Evolutionary conservation across 2,888 invertebrate species (phyloP).

Genomic region (Drosophila monieri): DNA sequence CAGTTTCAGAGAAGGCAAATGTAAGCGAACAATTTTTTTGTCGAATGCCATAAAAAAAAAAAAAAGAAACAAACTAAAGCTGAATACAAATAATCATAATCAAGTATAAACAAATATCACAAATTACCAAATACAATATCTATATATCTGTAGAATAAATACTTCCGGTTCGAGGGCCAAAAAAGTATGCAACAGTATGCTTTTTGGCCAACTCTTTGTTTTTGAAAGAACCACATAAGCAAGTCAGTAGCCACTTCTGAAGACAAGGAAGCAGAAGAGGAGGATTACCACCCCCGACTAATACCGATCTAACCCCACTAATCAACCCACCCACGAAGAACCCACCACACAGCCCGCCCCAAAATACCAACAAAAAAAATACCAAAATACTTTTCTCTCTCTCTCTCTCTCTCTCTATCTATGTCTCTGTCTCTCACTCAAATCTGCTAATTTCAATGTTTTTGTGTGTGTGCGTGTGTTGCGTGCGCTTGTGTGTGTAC

Average conservation of each 20-base stretch:
- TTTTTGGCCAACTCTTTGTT: conserved; percentile 68
- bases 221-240: conserved; percentile 49
- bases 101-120: conserved; percentile 37
- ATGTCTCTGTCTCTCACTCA: conserved; percentile 19
- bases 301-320: conserved; percentile 38
- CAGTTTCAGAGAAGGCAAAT: conserved; percentile 45
- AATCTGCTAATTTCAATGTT: conserved; percentile 76
- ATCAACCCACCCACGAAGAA: conserved; percentile 36
- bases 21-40: conserved; percentile 56
- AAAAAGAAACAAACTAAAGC: conserved; percentile 61
- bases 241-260: conserved; percentile 16
- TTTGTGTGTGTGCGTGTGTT: conserved; percentile 69
- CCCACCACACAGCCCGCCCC: conserved; percentile 29
- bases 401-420: conserved; percentile 12
- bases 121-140: conserved; percentile 17
- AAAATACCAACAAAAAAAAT: conserved; percentile 23
- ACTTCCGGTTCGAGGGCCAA: conserved; percentile 44
- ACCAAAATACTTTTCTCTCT: conserved; percentile 17
- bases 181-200: conserved; percentile 49
- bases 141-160: background rate
- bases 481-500: conserved; percentile 58
- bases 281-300: background rate
- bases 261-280: conserved; percentile 48
- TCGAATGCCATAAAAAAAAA: conserved; percentile 51
- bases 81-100: conserved; percentile 49